Evolutionary conservation across 2,888 invertebrate genomes (phyloP).

Genomic region (Germaria angustata): DNA sequence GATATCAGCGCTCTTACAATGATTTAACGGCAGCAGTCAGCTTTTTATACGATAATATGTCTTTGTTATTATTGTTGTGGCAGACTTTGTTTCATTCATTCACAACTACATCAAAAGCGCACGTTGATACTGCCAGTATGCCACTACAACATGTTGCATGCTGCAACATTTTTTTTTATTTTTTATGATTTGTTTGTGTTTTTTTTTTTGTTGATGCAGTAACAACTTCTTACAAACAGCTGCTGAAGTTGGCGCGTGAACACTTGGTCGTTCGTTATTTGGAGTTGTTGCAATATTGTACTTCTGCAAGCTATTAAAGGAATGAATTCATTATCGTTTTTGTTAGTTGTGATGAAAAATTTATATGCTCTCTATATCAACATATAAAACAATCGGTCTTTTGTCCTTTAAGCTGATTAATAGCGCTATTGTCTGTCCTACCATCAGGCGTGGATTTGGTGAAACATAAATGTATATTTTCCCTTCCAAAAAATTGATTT

Average conservation of each 20-base stretch:
- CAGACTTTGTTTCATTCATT: constrained; percentile 58
- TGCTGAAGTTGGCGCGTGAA: constrained; percentile 66
- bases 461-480: no score
- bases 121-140: neutral
- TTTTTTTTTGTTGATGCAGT: constrained; percentile 1
- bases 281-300: constrained; percentile 8
- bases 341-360: no score
- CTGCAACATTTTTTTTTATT: constrained; percentile 29
- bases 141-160: constrained; percentile 65
- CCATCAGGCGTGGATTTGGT: no score
- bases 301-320: neutral
- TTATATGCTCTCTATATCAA: no score
- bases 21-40: constrained; percentile 29
- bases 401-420: no score
- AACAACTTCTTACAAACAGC: constrained; percentile 55
- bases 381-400: no score
- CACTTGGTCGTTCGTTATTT: constrained; percentile 49
- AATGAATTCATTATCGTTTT: constrained; percentile 39
- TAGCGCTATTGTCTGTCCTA: no score
- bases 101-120: constrained; percentile 1
- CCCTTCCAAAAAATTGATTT: no score
- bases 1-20: constrained; percentile 11
- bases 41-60: neutral
- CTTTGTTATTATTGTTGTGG: constrained; percentile 12
- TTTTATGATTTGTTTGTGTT: neutral